phyloP scores from a whole-genome alignment of 2,888 invertebrate species.

The Drosophila melanosoma region DNA sequence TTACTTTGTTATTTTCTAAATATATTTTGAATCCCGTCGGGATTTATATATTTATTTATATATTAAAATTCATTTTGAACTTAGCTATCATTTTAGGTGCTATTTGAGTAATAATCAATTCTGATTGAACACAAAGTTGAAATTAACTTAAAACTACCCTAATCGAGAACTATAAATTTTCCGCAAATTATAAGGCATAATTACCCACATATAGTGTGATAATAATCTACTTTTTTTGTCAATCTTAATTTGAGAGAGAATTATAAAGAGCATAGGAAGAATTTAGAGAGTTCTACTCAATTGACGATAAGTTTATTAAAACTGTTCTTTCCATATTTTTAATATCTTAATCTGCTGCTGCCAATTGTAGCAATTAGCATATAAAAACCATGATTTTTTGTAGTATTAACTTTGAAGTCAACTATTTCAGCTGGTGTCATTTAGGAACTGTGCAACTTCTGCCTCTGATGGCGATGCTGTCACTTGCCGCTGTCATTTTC shows the following conservation, averaged over 20 bases:
- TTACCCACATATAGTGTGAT: neutral
- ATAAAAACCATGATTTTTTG: neutral
- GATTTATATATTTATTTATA: too few relatives aligned
- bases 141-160: neutral
- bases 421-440: slow-evolving; percentile 32
- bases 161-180: accelerated
- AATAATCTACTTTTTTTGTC: neutral
- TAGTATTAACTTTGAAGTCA: neutral
- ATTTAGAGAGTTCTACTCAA: neutral
- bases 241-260: neutral
- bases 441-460: slow-evolving; percentile 23
- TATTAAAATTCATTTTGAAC: neutral
- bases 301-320: neutral
- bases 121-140: neutral
- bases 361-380: neutral
- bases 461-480: slow-evolving; percentile 70
- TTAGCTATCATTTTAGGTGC: neutral
- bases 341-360: neutral
- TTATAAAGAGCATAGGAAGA: neutral
- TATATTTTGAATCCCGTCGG: neutral
- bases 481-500: slow-evolving; percentile 78
- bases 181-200: neutral
- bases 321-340: neutral
- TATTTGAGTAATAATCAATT: neutral
- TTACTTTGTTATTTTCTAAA: neutral